Base-by-base conservation (phyloP, 2,888 invertebrate genomes). In the Parnassius smintheus region DNA sequence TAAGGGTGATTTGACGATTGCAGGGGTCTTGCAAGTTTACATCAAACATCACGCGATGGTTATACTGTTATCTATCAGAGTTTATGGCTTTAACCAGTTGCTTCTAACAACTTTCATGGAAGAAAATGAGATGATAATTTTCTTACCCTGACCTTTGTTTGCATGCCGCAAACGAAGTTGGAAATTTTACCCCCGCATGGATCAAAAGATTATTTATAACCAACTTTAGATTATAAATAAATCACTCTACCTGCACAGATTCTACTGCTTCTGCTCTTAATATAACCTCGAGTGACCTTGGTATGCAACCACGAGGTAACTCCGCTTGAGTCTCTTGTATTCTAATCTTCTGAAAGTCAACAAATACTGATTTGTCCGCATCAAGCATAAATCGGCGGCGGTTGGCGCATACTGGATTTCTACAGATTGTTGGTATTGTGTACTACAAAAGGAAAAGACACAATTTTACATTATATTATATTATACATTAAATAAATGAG, bases 291-390 rank as follows among this genome's bases (percentile, higher is more conserved):
- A 99, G 94, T 65, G 98, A 98, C 49, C 99, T 93, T 0, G 99
- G 99, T 75, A 99, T 98, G 77, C 98, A 97, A 3, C 99, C 99
- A 54, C 99, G 91, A 0, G 99, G 99, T 45, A 99, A 88, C 83
- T 99, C 99, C 0, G 98, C 95, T 85, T 99, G 99, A 0, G 98
- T 98, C 89, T 99, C 99, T 84, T 99, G 99, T 70, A 99, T 96
- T 61, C 99, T 94, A 2, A 98, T 96, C 92, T 99, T 99, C 91
- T 99, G 99, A 83, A 99, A 99, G 88, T 99, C 99, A 1, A 99
- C 96, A 87, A 99, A 99, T 25, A 95, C 90, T 0, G 98, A 98
- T 81, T 98, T 98, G 85, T 98, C 97, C 9, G 98, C 95, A 76
- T 99, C 97, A 67, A 99, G 86, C 93, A 96, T 94, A 82, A 99